A percentile compares a stretch with the other conserved stretches of the same genome.
Conservation (phyloP, 92 coral and sea anemone genomes). For the Nematostella vectensis region DNA sequence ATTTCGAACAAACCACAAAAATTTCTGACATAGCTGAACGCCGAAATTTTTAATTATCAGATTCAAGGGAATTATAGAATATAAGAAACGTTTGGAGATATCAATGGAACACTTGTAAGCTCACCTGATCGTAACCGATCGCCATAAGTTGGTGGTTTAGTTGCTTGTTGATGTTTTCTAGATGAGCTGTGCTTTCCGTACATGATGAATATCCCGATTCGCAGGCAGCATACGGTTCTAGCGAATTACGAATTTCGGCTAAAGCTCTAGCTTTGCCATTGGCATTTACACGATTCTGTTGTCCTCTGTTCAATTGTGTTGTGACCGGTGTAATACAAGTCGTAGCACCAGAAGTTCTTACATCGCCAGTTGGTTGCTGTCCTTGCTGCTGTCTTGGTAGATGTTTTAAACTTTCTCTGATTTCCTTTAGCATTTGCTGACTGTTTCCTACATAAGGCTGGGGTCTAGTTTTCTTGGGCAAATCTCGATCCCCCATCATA, state of each 20-base stretch:
- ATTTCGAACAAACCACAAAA: slow-evolving; percentile 16
- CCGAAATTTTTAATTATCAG: too few species aligned
- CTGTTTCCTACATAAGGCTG: slow-evolving; percentile 64
- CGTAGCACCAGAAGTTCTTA: slow-evolving; percentile 22
- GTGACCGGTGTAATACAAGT: slow-evolving; percentile 17
- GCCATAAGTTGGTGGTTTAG: slow-evolving; percentile 61
- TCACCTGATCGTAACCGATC: slow-evolving; percentile 69
- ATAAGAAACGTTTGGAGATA: too few species aligned
- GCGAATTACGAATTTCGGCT: slow-evolving; percentile 65
- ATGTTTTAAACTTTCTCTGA: slow-evolving; percentile 78
- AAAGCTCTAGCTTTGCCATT: slow-evolving; percentile 67
- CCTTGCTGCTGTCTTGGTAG: slow-evolving; percentile 49
- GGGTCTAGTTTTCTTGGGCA: slow-evolving; percentile 32
- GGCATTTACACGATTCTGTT: slow-evolving; percentile 22
- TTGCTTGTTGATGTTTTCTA: slow-evolving; percentile 51
- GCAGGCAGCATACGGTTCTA: slow-evolving; percentile 69
- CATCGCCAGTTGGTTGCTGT: slow-evolving; percentile 15
- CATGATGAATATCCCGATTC: slow-evolving; percentile 86
- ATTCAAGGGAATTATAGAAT: too few species aligned
- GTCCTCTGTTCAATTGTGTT: slow-evolving; percentile 18
- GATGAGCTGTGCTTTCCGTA: slow-evolving; percentile 45
- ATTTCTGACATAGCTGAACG: slow-evolving; percentile 19
- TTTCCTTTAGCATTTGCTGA: slow-evolving; percentile 84
- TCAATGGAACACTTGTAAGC: too few species aligned
- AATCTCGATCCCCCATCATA: too few species aligned